Percentiles rank a stretch among this genome's conserved stretches.
Conservation (phyloP, 2,113 vertebrate genomes). For the Erythrocebus patas region DNA sequence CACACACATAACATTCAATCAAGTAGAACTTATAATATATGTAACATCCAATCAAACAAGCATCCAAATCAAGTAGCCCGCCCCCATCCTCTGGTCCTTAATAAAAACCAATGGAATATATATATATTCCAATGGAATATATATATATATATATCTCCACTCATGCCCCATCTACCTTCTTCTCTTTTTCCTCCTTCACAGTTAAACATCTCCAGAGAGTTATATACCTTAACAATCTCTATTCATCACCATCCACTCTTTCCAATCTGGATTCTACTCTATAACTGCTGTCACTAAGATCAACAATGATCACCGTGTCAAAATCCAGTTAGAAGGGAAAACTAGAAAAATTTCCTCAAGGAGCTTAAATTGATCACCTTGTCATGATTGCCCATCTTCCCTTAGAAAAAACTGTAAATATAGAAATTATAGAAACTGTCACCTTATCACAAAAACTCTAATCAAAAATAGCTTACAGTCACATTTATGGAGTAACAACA, state of each 20-base stretch:
- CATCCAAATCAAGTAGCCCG: not conserved
- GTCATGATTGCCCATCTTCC: not conserved
- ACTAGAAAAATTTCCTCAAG: not conserved
- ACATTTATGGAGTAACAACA: not conserved
- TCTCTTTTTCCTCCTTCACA: not conserved
- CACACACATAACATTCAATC: too few species aligned
- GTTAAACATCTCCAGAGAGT: not conserved
- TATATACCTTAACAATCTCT: not conserved
- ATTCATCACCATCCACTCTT: not conserved
- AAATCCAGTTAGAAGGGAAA: not conserved
- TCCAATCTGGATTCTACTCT: not conserved
- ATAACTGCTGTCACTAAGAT: not conserved
- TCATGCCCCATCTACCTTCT: not conserved
- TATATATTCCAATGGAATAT: too few species aligned
- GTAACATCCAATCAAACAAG: not conserved
- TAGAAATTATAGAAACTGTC: not conserved
- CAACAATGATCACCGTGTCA: not conserved
- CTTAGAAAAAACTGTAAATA: not conserved
- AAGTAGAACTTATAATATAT: too few species aligned
- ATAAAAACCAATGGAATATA: not conserved
- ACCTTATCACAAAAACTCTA: not conserved
- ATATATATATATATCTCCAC: not conserved
- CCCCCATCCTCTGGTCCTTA: not conserved
- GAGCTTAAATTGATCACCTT: not conserved
- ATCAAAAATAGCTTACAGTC: not conserved